Conservation (phyloP, 2,797 vertebrate species). For the Knipowitschia caucasica region DNA sequence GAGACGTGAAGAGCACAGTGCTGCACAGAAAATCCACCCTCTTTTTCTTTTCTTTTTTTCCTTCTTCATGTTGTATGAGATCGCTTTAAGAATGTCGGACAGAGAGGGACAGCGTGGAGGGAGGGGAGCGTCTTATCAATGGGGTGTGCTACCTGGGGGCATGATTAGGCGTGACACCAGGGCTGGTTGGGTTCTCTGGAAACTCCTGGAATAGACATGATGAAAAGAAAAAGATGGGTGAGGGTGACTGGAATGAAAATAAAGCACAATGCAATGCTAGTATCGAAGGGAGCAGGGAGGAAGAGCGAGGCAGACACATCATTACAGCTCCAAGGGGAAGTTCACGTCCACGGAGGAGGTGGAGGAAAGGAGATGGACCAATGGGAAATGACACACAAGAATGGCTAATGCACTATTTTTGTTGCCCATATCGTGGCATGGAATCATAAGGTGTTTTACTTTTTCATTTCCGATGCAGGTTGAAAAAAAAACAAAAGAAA, state of each 20-base stretch:
- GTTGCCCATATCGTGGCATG: not conserved
- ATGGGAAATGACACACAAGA: conserved; percentile 15
- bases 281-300: conserved; percentile 7
- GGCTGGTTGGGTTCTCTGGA: conserved; percentile 82
- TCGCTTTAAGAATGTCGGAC: conserved; percentile 68
- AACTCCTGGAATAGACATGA: conserved; percentile 88
- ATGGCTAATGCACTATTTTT: conserved; percentile 4
- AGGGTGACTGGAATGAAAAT: conserved; percentile 76
- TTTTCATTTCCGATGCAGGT: no score
- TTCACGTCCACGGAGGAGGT: not conserved
- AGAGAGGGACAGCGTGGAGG: conserved; percentile 71
- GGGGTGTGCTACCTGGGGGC: conserved; percentile 85
- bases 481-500: no score
- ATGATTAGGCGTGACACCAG: conserved; percentile 82
- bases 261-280: conserved; percentile 74
- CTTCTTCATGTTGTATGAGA: conserved; percentile 63
- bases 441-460: no score
- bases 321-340: conserved; percentile 11
- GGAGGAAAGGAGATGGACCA: conserved; percentile 8
- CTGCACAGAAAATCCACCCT: conserved; percentile 31
- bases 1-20: conserved; percentile 24
- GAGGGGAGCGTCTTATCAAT: conserved; percentile 73
- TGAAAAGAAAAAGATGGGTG: conserved; percentile 83
- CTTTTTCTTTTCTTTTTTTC: conserved; percentile 20
- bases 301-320: not conserved